phyloP scores from a whole-genome alignment of 2,888 invertebrate genomes.

The Amphipoea oculea region DNA sequence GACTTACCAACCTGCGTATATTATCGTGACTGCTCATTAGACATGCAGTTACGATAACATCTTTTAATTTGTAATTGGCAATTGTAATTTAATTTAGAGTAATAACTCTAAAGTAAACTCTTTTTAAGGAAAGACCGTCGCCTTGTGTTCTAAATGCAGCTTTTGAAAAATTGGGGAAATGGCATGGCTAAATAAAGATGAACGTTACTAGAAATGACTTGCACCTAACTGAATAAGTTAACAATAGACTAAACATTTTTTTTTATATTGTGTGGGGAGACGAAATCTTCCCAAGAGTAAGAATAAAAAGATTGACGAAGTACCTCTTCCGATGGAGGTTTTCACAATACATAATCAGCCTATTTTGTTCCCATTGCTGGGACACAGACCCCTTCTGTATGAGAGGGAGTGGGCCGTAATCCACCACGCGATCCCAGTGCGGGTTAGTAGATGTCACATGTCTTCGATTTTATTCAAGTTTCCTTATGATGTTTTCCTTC shows the following conservation, averaged over 20 bases:
- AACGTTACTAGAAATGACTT: background rate
- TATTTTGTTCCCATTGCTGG: background rate
- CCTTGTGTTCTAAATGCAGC: background rate
- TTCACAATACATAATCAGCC: background rate
- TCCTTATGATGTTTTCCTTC: background rate
- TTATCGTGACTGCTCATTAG: slow-evolving; percentile 37
- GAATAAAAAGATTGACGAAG: background rate
- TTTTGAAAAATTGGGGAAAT: background rate
- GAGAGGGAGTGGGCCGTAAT: background rate
- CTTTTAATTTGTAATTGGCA: slow-evolving; percentile 23
- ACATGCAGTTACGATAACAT: slow-evolving; percentile 29
- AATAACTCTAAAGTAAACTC: background rate
- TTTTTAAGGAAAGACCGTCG: background rate
- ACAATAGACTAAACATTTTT: background rate
- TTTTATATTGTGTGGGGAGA: background rate
- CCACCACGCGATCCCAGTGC: background rate
- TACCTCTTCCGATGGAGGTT: background rate
- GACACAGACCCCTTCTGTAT: background rate
- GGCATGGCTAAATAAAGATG: background rate
- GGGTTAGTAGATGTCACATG: background rate
- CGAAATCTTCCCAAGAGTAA: background rate
- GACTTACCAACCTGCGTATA: slow-evolving; percentile 22
- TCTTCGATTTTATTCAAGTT: background rate
- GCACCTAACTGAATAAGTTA: no score
- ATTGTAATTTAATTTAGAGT: slow-evolving; percentile 1